Evolutionary conservation across 2,113 vertebrate genomes (phyloP), one percentile per base, ranked within the genome.

Genomic region (Lichenostomus cassidix): DNA sequence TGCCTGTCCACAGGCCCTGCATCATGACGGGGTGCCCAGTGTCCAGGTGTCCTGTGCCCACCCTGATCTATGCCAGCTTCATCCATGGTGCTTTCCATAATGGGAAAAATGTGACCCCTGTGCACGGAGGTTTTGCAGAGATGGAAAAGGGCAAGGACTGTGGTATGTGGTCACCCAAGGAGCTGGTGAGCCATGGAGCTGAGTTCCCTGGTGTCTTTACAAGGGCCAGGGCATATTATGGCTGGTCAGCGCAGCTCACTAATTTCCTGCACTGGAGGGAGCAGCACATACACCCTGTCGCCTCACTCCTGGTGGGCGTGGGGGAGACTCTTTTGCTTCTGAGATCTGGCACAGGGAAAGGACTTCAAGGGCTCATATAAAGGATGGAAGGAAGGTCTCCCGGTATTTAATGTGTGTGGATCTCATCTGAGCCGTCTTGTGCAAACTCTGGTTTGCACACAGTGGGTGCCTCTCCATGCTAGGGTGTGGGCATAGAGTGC

Each of bases 181-280:
- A 68, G 53, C 44, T 4, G 8, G 18, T 0, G 0, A 42, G 22
- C n/a, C 23, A 7, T 0, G 0, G 46, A 74, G 42, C 24, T 0
- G 5, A 77, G 27, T 42, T 89, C 14, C 7, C 6, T 42, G 0
- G 1, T 59, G 33, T 59, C 39, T 68, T 24, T 5, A 1, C 1
- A 6, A 49, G n/a, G 18, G 7, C 20, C 1, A 1, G n/a, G n/a
- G 12, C 4, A 0, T 65, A 17, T 81, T 74, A 27, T 0, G 1
- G 11, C 18, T 59, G 24, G 29, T 35, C 73, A 42, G 1, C 8
- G 24, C 1, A 0, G 6, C 28, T 74, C 37, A 37, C 21, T 83
- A 59, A 53, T 87, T 86, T 65, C 41, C 28, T 49, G 1, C 5
- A 1, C 1, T 28, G 44, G 24, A 50, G 27, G 47, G 16, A 79